Conservation (phyloP, 2,888 invertebrate genomes). For the Conus canariensis region DNA sequence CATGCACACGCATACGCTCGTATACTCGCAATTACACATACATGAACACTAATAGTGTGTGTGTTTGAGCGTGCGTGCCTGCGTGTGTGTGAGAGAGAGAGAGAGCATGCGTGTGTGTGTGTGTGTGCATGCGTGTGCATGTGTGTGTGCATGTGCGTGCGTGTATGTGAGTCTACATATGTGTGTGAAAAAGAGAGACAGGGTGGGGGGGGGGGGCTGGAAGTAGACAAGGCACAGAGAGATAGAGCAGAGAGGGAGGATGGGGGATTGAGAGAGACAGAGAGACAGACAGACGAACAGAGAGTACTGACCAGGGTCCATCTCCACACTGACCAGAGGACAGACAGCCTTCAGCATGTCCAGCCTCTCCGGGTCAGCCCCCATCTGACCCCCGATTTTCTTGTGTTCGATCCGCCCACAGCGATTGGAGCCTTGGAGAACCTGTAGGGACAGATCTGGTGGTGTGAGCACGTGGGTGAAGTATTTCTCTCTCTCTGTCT, state of each 20-base stretch:
- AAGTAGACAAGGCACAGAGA: no score
- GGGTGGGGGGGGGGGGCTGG: no score
- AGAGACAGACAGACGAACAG: background rate
- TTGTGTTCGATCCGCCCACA: conserved; percentile 70
- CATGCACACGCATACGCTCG: background rate
- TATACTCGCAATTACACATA: background rate
- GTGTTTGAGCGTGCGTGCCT: no score
- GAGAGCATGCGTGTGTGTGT: no score
- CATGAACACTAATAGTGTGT: background rate
- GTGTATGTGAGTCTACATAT: no score
- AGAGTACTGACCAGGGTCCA: conserved; percentile 62
- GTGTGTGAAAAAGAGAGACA: no score
- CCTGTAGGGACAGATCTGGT: conserved; percentile 39
- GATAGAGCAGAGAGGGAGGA: background rate
- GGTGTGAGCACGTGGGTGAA: no score
- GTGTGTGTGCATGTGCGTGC: no score
- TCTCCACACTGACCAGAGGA: conserved; percentile 60
- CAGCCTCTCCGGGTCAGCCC: conserved; percentile 64
- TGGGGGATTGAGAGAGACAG: background rate
- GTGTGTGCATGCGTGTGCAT: no score
- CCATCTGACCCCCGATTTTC: conserved; percentile 61
- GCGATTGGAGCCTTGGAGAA: conserved; percentile 64
- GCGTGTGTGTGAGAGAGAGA: no score
- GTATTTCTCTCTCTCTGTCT: background rate
- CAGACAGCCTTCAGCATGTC: conserved; percentile 39